Percentiles rank a stretch among this genome's conserved stretches.
These are phyloP conservation scores for Amphimallon solstitiale DNA, from an alignment of 2,888 invertebrate species.

Conservation along the genomic window DNA sequence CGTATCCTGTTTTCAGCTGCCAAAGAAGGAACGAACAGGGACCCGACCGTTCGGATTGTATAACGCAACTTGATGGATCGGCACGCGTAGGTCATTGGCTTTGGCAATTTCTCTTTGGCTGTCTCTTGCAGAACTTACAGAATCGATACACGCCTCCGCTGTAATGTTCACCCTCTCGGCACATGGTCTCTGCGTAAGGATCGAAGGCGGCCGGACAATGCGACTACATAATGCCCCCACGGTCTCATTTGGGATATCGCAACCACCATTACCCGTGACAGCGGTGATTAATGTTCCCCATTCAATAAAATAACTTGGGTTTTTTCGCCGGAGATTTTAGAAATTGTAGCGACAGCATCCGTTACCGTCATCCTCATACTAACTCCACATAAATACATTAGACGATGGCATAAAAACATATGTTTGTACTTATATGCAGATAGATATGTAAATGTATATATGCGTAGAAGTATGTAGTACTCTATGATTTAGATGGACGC, in stretches of 20 bases:
- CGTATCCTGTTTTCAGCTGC: conserved; percentile 47
- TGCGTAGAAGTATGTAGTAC: not conserved
- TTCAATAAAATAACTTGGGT: conserved; percentile 40
- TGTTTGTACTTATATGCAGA: not conserved
- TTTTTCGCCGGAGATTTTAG: conserved; percentile 28
- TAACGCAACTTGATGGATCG: conserved; percentile 64
- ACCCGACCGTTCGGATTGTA: conserved; percentile 45
- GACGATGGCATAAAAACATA: not conserved
- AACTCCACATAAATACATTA: conserved; percentile 11
- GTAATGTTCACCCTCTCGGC: conserved; percentile 39
- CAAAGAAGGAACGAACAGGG: conserved; percentile 40
- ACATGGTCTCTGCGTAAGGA: conserved; percentile 43
- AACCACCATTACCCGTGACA: conserved; percentile 67
- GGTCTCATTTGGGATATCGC: conserved; percentile 51
- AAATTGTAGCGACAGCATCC: conserved; percentile 33
- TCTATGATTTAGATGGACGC: conserved; percentile 27
- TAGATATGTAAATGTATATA: not conserved
- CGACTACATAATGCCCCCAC: conserved; percentile 40
- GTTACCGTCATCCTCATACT: conserved; percentile 21
- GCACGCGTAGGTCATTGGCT: conserved; percentile 71
- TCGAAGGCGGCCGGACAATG: conserved; percentile 46
- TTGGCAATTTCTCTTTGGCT: conserved; percentile 71
- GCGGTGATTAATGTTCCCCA: conserved; percentile 65
- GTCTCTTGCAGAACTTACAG: conserved; percentile 64
- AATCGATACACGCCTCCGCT: conserved; percentile 54